Evolutionary conservation across 2,113 vertebrate species (phyloP), one percentile per base, ranked within the genome.

Genomic region (Tyto alba): DNA sequence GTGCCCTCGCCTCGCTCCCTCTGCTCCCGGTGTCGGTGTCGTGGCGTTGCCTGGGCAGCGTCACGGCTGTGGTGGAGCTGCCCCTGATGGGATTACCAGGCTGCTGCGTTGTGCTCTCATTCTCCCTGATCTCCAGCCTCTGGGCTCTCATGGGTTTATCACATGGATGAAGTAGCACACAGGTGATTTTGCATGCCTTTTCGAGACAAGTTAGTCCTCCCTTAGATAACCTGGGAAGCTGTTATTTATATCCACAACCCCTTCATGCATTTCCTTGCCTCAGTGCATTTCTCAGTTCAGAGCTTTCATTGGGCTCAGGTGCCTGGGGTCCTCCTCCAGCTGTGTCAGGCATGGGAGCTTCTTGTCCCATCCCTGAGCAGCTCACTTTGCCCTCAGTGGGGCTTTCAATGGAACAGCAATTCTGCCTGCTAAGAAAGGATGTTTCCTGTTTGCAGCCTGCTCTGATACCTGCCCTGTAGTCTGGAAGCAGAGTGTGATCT

Each of bases 311-410:
- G 23, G 43, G 82, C 34, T 93, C 10, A 27, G 23, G 43, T 93
- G 40, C 50, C 62, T 29, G 67, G 40, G 11, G 13, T 76, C 2
- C 13, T 8, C 10, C 30, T 45, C 30, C 3, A 13, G 34, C 57
- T 21, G 16, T 73, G 3, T 0, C 56, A 68, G 52, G 48, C 45
- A 16, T 11, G 21, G 41, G 55, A 84, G 34, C 41, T 72, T 93
- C 85, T 78, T 3, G 0, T 68, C 23, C 56, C 0, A 0, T 87
- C 80, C 45, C 30, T 0, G 0, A 32, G 55, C 36, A 53, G 36
- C 67, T 79, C 0, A 0, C 57, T 91, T 73, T 83, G 34, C 71
- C 57, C 25, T 69, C 5, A 8, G 48, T 15, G 3, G n/a, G 27
- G 32, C 63, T 90, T 0, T 0, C 38, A 57, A 3, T 62, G 41